A percentile compares a stretch with the other conserved stretches of the same genome.
Evolutionary conservation across 2,888 invertebrate genomes (phyloP).

Genomic region (Drosophila paucipuncta): DNA sequence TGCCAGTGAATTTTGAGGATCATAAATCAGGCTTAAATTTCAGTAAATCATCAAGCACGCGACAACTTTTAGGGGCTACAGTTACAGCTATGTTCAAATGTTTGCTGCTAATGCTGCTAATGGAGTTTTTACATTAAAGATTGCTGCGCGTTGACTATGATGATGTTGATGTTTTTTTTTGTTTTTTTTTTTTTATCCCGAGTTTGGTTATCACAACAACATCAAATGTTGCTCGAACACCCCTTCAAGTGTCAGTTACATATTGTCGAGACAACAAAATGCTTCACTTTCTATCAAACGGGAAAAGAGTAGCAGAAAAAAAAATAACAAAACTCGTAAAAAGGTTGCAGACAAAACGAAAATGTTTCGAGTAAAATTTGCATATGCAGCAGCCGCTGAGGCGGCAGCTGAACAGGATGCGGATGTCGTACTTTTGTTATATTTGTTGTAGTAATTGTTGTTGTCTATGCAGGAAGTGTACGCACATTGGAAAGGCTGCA

Average conservation of each 20-base stretch:
- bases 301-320: constrained; percentile 35
- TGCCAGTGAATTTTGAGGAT: constrained; percentile 63
- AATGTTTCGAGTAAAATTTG: constrained; percentile 65
- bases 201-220: constrained; percentile 67
- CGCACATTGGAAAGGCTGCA: constrained; percentile 63
- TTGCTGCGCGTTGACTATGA: constrained; percentile 41
- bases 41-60: constrained; percentile 80
- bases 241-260: constrained; percentile 80
- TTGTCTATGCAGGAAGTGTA: constrained; percentile 79
- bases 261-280: constrained; percentile 79
- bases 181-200: constrained; percentile 14
- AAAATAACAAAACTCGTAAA: constrained; percentile 53
- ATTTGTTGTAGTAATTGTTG: constrained; percentile 31
- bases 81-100: constrained; percentile 29
- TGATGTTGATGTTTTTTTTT: constrained; percentile 24
- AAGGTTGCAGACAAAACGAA: constrained; percentile 70
- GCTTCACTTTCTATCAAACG: constrained; percentile 67
- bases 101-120: constrained; percentile 65
- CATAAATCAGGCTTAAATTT: constrained; percentile 84
- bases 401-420: constrained; percentile 60
- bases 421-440: constrained; percentile 58
- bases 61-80: constrained; percentile 56
- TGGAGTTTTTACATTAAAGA: constrained; percentile 78
- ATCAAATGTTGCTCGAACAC: constrained; percentile 77
- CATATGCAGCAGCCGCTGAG: constrained; percentile 62